Evolutionary conservation across 2,797 vertebrate genomes (phyloP), one percentile per base, ranked within the genome.

Genomic region (Falco peregrinus): DNA sequence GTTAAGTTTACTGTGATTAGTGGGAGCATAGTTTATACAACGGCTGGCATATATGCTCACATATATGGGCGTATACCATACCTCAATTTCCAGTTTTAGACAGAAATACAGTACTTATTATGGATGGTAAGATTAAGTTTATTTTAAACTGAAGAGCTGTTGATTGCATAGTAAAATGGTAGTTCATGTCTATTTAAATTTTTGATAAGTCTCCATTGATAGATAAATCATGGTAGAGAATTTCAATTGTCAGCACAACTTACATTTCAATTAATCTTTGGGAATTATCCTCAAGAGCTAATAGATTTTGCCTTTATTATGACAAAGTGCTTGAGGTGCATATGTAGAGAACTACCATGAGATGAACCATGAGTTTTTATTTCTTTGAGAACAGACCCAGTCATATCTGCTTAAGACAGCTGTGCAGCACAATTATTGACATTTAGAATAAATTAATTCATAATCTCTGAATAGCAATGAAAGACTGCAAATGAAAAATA

Each of bases 141-240:
- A 70, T 81, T 83, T 89, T 93, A 54, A 91, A 78, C 3, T 19
- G 17, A 75, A 80, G 57, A 73, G 43, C 18, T 43, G 21, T 43
- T 94, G n/a, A 77, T 93, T 95, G 47, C 25, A 19, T 95, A 77
- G 84, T 94, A 93, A 96, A 96, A 91, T 92, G 43, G 20, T 91
- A 87, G 69, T 84, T 96, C 67, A 21, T n/a, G 48, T 65, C 43
- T 82, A 79, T 88, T 79, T 97, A 67, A 86, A 85, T 79, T 95
- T 96, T 89, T 89, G 3, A 64, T 91, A 93, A 92, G 48, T 94
- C 61, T 87, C 51, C 54, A 84, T 74, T 88, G 61, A 90, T 86
- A 67, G 53, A 77, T 83, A 74, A 88, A 85, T 95, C 57, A 71
- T 84, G 12, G 87, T 88, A 85, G 78, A 94, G 60, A 96, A 26